These are phyloP conservation scores for Suricata suricatta DNA, from an alignment of 2,113 vertebrate genomes.

Conservation along the genomic window DNA sequence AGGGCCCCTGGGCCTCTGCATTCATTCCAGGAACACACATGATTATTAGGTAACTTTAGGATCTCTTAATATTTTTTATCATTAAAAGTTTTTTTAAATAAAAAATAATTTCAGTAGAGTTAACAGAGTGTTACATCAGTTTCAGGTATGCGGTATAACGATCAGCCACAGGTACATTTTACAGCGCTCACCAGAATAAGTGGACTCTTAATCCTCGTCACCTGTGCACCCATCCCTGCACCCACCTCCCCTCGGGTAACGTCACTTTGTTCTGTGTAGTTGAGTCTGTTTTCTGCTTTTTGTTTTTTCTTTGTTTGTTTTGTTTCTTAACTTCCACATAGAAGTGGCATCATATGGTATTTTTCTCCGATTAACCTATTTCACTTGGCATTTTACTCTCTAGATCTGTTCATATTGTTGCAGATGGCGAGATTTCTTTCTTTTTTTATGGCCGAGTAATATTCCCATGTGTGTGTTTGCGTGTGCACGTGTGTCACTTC, in stretches of 20 bases:
- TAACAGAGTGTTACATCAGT: background rate
- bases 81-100: background rate
- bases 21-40: background rate
- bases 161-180: background rate
- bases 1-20: background rate
- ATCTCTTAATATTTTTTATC: background rate
- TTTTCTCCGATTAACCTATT: background rate
- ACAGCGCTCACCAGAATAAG: background rate
- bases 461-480: background rate
- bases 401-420: background rate
- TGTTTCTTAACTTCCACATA: background rate
- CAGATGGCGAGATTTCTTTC: background rate
- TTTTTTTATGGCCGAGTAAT: background rate
- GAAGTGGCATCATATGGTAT: background rate
- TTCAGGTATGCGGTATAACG: background rate
- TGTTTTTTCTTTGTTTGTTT: background rate
- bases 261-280: background rate
- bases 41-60: background rate
- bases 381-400: background rate
- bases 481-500: background rate
- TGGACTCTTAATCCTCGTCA: background rate
- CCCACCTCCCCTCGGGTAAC: background rate
- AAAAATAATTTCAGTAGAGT: background rate
- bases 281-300: background rate
- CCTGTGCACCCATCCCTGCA: background rate